These are phyloP conservation scores for Dasyprocta punctata DNA, from an alignment of 2,113 vertebrate species.

Conservation along the genomic window DNA sequence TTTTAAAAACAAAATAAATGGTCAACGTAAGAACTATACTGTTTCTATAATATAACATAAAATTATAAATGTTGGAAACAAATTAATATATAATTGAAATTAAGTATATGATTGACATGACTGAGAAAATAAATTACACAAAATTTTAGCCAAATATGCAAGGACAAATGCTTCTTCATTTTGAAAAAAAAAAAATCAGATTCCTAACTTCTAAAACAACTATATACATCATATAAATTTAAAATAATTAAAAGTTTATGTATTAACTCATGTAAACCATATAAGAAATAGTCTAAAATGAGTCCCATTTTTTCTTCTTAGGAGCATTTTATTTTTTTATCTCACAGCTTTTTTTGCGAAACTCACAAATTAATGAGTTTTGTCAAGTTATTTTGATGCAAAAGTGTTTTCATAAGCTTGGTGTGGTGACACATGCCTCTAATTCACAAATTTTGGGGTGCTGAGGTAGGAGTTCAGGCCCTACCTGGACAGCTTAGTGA, in stretches of 20 bases:
- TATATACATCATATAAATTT: not conserved
- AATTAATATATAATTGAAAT: not conserved
- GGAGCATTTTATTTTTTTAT: not conserved
- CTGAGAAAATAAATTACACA: not conserved
- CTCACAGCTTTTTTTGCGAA: not conserved
- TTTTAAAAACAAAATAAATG: not conserved
- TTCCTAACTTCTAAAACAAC: not conserved
- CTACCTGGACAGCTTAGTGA: not conserved
- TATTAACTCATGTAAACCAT: not conserved
- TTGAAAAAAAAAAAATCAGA: not conserved
- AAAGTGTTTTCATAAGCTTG: not conserved
- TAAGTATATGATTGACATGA: not conserved
- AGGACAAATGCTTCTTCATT: not conserved
- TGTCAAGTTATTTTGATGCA: not conserved
- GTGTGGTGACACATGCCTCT: not conserved
- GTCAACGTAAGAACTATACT: not conserved
- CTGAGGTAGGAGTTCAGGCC: not conserved
- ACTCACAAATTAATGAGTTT: not conserved
- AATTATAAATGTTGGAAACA: not conserved
- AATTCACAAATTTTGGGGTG: not conserved
- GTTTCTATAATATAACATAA: not conserved
- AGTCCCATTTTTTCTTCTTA: not conserved
- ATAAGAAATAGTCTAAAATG: not conserved
- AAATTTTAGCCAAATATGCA: not conserved
- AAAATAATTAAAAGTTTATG: not conserved